phyloP scores from a whole-genome alignment of 1,140 invertebrate species.

The Bombus breviceps region DNA sequence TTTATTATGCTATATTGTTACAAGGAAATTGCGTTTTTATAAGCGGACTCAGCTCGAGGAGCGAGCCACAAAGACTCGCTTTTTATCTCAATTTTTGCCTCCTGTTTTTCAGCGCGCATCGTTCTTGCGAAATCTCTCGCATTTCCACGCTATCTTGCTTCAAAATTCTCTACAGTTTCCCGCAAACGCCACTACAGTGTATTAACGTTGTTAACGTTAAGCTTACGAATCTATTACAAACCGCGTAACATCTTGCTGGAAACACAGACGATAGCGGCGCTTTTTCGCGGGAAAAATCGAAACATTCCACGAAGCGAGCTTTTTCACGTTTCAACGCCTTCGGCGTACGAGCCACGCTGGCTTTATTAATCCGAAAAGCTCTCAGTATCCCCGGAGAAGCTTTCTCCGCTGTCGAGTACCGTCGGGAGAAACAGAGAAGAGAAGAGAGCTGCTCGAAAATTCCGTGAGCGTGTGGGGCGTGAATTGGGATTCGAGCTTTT shows the following conservation, averaged over 20 bases:
- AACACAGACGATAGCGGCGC: constrained; percentile 5
- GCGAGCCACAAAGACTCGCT: constrained; percentile 39
- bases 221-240: too few species aligned
- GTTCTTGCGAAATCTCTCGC: neutral
- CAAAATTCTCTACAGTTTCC: neutral
- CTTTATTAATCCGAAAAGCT: constrained; percentile 63
- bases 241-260: constrained; percentile 16
- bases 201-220: neutral
- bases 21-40: constrained; percentile 82
- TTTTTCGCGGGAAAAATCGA: constrained; percentile 27
- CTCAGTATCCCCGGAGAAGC: constrained; percentile 28
- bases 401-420: constrained; percentile 44
- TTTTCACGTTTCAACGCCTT: constrained; percentile 48
- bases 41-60: constrained; percentile 67
- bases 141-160: neutral
- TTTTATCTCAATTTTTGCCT: constrained; percentile 34
- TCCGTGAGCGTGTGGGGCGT: constrained; percentile 34
- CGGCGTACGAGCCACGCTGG: constrained; percentile 35
- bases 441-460: constrained; percentile 35
- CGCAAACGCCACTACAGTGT: neutral
- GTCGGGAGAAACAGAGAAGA: constrained; percentile 3
- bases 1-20: constrained; percentile 82
- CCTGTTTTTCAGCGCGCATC: neutral
- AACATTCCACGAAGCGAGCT: constrained; percentile 35
- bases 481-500: constrained; percentile 57